These are phyloP conservation scores for Riparia riparia DNA, from an alignment of 2,113 vertebrate species.

Conservation along the genomic window DNA sequence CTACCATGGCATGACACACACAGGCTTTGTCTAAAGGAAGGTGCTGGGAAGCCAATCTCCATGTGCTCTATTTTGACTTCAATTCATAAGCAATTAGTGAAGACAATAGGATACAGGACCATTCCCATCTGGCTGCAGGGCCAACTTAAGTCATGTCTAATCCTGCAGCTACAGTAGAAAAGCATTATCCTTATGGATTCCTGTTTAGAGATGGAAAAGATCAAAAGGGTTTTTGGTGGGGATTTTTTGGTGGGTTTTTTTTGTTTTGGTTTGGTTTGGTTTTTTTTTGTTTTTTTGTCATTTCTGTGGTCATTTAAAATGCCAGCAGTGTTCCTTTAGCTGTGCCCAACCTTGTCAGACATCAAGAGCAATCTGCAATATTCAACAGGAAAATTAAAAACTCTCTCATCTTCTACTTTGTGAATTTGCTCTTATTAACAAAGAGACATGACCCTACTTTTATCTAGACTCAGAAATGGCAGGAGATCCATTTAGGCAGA, in stretches of 20 bases:
- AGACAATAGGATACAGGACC: not conserved
- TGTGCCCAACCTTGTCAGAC: conserved; percentile 6
- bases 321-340: not conserved
- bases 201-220: not conserved
- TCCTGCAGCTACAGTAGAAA: not conserved
- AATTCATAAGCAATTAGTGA: not conserved
- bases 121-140: not conserved
- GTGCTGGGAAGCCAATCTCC: not conserved
- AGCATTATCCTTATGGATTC: not conserved
- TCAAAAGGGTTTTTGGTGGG: not conserved
- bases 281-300: no score
- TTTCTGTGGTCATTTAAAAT: not conserved
- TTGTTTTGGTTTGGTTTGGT: no score
- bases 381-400: conserved; percentile 51
- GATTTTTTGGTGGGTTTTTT: no score
- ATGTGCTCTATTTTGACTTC: not conserved
- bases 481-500: not conserved
- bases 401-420: conserved; percentile 19
- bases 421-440: conserved; percentile 35
- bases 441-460: not conserved
- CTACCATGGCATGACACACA: not conserved
- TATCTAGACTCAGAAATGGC: not conserved
- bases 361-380: conserved; percentile 37
- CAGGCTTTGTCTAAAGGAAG: conserved; percentile 45
- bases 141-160: not conserved